Evolutionary conservation across 2,888 invertebrate genomes (phyloP).

Genomic region (Plebejus anna): DNA sequence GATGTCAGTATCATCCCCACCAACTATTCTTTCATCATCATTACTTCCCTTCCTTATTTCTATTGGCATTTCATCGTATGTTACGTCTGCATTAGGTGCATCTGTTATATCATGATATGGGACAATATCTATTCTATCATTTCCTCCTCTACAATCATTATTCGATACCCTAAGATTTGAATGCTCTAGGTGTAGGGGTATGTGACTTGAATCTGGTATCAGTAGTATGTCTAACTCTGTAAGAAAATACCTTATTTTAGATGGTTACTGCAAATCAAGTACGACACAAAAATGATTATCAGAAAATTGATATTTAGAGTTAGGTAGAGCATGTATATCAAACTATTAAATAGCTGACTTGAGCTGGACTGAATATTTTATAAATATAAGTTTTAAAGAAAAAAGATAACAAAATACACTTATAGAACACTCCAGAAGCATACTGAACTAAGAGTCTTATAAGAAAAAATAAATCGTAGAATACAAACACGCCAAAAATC

Average conservation of each 20-base stretch:
- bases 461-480: too few species aligned
- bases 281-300: too few species aligned
- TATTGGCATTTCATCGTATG: conserved; percentile 15
- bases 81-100: conserved; percentile 39
- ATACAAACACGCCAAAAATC: too few species aligned
- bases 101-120: conserved; percentile 58
- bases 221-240: conserved; percentile 58
- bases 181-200: neutral
- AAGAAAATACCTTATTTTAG: conserved; percentile 37
- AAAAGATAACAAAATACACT: too few species aligned
- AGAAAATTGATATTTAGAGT: too few species aligned
- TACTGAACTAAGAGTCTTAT: too few species aligned
- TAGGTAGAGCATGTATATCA: too few species aligned
- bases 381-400: too few species aligned
- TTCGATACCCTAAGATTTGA: neutral
- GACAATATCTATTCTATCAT: conserved; percentile 52
- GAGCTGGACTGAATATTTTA: too few species aligned
- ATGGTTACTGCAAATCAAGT: neutral
- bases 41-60: conserved; percentile 37
- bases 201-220: conserved; percentile 49
- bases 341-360: too few species aligned
- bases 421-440: too few species aligned
- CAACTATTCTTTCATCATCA: conserved; percentile 66
- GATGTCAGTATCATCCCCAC: conserved; percentile 64
- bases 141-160: conserved; percentile 24